Evolutionary conservation across 2,888 invertebrate species (phyloP), one percentile per base, ranked within the genome.

Genomic region (Timema cristinae): DNA sequence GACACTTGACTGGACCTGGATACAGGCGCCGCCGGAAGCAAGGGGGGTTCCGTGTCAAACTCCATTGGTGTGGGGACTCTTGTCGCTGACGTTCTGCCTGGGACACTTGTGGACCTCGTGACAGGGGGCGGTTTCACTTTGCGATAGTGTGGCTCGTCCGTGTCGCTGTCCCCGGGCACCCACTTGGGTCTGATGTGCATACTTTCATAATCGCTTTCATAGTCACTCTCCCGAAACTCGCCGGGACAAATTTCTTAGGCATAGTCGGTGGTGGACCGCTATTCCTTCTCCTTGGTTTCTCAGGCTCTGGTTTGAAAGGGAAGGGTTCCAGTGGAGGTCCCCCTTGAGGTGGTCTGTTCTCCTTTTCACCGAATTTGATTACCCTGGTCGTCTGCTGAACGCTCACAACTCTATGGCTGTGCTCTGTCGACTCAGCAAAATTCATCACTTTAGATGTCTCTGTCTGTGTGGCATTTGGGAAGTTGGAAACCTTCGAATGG

Each of bases 361-460:
- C 66, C 71, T 85, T 83, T 52, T 87, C 87, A 13, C 88, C 89
- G 73, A 89, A 90, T 77, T 89, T 89, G 52, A 91, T 89, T 0
- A 90, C 86, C 67, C 89, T 85, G 75, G 88, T 89, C 0, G 90
- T 91, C 80, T 90, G 90, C 76, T 90, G 88, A 76, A 90, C 85
- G 87, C 87, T 75, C 49, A 90, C 87, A 48, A 77, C 76, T 13
- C 90, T 84, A 76, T 88, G 85, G 50, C 86, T 86, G 52, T 85
- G 87, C 77, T 89, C 89, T 7, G 89, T 89, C 0, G 89, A 87
- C 78, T 91, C 91, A 75, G 89, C 87, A 84, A 90, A 89, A 77
- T 89, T 86, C 80, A 90, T 87, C n/a, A 87, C 85, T 77, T 90
- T 90, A 71, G 88, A 89, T 5, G 87, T 88, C 81, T 91, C 90